Evolutionary conservation across 2,797 vertebrate genomes (phyloP), one percentile per base, ranked within the genome.

Genomic region (Podargus strigoides): DNA sequence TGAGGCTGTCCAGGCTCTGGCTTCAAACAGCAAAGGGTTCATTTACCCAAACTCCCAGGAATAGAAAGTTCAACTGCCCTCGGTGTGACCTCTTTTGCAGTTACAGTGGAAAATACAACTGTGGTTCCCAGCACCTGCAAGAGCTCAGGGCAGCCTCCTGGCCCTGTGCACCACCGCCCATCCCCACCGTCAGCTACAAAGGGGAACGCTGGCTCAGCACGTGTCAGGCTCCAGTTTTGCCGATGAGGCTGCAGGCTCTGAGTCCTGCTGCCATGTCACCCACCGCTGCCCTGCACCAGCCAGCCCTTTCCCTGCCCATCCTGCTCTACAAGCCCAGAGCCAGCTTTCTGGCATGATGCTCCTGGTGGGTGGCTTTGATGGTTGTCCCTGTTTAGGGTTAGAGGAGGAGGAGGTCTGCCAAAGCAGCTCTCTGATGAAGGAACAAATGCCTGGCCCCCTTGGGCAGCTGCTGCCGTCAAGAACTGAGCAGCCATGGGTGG

Each of bases 331-430:
- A 53, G 67, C 41, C 67, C 77, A 32, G 55, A 66, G 55, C 13
- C 0, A 0, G 23, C 60, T 74, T 42, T 74, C 30, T 1, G 0
- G 27, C 9, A 3, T 46, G 39, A 4, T 30, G 50, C 27, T 82
- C 15, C 55, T 21, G 3, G 6, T 34, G 44, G 47, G 36, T 59
- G 70, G 41, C 72, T 74, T 34, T 53, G 62, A 28, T 1, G 0
- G 41, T 4, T 36, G 28, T 79, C 27, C 9, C 8, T 1, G 0
- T 18, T n/a, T 3, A 19, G 50, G 46, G 30, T 49, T 22, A 24
- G 19, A 69, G n/a, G 23, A 87, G 63, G 10, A 66, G 26, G 6
- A 10, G 3, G 16, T 13, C 50, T 62, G 26, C n/a, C 2, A 0
- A 12, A 52, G 24, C 3, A 1, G 12, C 14, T 34, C 26, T 47